Evolutionary conservation across 2,888 invertebrate genomes (phyloP).

Genomic region (Teinopalpus imperialis): DNA sequence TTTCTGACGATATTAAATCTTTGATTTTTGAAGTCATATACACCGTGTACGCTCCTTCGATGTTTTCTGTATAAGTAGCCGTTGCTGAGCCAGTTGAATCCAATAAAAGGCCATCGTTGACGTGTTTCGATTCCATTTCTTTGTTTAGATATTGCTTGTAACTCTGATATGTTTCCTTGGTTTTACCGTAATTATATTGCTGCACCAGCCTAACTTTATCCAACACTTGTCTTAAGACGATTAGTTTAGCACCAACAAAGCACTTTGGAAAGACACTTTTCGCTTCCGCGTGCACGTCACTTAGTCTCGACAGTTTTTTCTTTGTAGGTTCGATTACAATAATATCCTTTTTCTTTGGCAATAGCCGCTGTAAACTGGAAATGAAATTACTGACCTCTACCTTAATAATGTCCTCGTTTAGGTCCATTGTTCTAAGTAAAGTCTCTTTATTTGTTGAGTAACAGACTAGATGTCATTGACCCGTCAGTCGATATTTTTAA

Average conservation of each 20-base stretch:
- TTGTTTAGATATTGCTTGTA: constrained; percentile 62
- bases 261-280: constrained; percentile 70
- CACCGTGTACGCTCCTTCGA: constrained; percentile 58
- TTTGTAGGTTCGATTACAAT: constrained; percentile 48
- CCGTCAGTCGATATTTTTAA: constrained; percentile 65
- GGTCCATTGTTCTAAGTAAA: constrained; percentile 60
- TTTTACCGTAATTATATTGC: constrained; percentile 66
- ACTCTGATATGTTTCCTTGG: constrained; percentile 59
- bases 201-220: constrained; percentile 67
- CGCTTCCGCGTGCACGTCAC: constrained; percentile 65
- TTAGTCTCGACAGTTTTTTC: constrained; percentile 48
- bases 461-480: constrained; percentile 68
- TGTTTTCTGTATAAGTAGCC: constrained; percentile 58
- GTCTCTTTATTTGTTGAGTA: constrained; percentile 48
- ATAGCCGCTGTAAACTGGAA: constrained; percentile 55
- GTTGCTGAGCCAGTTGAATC: constrained; percentile 67
- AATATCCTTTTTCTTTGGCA: constrained; percentile 66
- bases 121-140: constrained; percentile 56
- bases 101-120: constrained; percentile 57
- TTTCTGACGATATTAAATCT: constrained; percentile 68
- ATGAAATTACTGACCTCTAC: constrained; percentile 66
- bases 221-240: constrained; percentile 58
- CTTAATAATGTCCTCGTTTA: constrained; percentile 63
- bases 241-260: constrained; percentile 65
- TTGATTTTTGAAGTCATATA: constrained; percentile 63